Base-by-base conservation (phyloP, 1,140 invertebrate genomes). In the Daktulosphaira vitifoliae region DNA sequence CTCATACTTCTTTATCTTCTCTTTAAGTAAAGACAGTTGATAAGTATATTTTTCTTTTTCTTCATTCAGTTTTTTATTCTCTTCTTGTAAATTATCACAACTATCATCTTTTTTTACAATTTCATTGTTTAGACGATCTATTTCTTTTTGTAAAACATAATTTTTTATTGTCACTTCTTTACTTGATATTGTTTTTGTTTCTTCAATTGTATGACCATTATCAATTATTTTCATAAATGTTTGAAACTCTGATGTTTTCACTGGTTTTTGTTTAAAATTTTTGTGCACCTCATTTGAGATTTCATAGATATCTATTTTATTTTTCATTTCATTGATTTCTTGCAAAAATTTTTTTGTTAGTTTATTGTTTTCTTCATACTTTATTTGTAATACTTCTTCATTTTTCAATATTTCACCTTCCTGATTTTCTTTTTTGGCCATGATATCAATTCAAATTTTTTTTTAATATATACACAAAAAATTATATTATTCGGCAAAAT, bases 291-390 rank as follows among this genome's bases (percentile, higher is more conserved):
- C 25, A 59, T n/a, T 44, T 15, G 20, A 22, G 13, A 42, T 59
- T 18, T 59, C 39, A 44, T 44, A 59, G 42, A 26, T 13, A 4
- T 48, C 42, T 9, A 62, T 48, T 25, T 48, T 62, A 33, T 25
- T 62, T 48, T 62, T 62, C 42, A 62, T 62, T 48, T 62, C 56
- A 29, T 62, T 48, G 25, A 62, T 62, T 33, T 62, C 56, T 48
- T 62, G 39, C 42, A 62, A 29, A 62, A 46, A 62, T 33, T 62
- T 48, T 62, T 23, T 62, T 13, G 56, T 62, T 13, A 62, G 44
- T 33, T 33, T 46, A 20, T 62, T 48, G 25, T 62, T 62, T 62
- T 62, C 56, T 11, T 62, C 42, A 18, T 62, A 62, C 26, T 62
- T 62, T 23, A 48, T 62, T 62, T 48, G 56, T n/a, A 62, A 16